Evolutionary conservation across 2,797 vertebrate genomes (phyloP).

Genomic region (Acipenser ruthenus): DNA sequence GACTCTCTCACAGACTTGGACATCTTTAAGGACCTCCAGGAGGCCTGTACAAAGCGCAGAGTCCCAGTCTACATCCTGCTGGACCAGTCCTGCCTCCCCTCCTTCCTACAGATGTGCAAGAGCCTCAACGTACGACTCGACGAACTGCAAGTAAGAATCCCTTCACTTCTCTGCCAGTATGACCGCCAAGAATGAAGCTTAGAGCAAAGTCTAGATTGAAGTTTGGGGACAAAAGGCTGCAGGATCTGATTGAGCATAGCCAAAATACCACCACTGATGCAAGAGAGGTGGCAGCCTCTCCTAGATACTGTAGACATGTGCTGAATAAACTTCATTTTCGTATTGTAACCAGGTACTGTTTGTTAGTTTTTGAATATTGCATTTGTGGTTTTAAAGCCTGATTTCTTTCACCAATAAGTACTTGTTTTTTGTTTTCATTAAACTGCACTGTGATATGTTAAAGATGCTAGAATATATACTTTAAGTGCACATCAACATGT

Average conservation of each 20-base stretch:
- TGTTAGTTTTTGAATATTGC: too few relatives aligned
- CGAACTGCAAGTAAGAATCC: constrained; percentile 68
- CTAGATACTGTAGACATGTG: too few relatives aligned
- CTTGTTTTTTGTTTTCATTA: background rate
- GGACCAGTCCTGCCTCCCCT: constrained; percentile 66
- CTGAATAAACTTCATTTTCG: too few relatives aligned
- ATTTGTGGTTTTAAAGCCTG: background rate
- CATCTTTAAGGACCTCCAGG: constrained; percentile 86
- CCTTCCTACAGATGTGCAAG: constrained; percentile 87
- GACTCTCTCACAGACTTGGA: constrained; percentile 92
- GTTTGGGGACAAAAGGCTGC: background rate
- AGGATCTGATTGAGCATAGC: background rate
- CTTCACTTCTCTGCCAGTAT: background rate
- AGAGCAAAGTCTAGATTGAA: too few relatives aligned
- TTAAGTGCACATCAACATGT: background rate
- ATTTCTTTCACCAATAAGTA: background rate
- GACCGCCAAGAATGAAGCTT: too few relatives aligned
- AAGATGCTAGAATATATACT: background rate
- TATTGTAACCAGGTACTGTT: too few relatives aligned
- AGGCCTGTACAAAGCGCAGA: constrained; percentile 62
- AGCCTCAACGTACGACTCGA: constrained; percentile 73
- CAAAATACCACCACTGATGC: too few relatives aligned
- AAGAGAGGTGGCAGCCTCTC: too few relatives aligned
- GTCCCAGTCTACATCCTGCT: constrained; percentile 91
- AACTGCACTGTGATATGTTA: background rate